Conservation (phyloP, 2,797 vertebrate species). For the Chiloscyllium punctatum region DNA sequence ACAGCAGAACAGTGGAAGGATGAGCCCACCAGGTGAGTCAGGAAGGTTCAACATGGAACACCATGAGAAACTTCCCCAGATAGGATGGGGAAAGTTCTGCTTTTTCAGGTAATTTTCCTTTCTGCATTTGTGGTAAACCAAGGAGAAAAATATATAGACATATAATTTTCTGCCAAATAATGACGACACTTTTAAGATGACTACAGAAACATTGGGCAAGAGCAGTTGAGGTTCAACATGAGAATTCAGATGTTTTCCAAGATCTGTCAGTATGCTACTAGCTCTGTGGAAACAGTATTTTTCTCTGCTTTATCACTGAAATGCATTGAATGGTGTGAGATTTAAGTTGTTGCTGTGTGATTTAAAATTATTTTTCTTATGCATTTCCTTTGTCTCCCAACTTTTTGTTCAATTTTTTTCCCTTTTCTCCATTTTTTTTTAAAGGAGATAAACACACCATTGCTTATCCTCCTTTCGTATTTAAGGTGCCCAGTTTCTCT, state of each 20-base stretch:
- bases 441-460: background rate
- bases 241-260: background rate
- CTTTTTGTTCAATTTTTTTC: background rate
- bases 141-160: background rate
- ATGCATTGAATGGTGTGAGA: too few relatives aligned
- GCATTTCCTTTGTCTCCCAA: background rate
- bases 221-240: background rate
- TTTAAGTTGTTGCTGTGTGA: background rate
- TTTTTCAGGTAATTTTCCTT: background rate
- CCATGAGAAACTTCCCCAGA: background rate
- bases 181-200: background rate
- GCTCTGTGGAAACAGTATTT: background rate
- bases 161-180: background rate
- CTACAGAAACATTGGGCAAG: background rate
- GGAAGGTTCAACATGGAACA: background rate
- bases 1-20: conserved; percentile 77
- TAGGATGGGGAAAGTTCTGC: background rate
- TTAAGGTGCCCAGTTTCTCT: background rate
- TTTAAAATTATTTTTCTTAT: background rate
- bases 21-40: conserved; percentile 68
- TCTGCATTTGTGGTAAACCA: conserved; percentile 5
- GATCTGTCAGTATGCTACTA: background rate
- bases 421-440: too few relatives aligned
- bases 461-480: background rate
- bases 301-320: background rate